These are phyloP conservation scores for Heliconius ismenius DNA, from an alignment of 2,888 invertebrate species.

Conservation along the genomic window DNA sequence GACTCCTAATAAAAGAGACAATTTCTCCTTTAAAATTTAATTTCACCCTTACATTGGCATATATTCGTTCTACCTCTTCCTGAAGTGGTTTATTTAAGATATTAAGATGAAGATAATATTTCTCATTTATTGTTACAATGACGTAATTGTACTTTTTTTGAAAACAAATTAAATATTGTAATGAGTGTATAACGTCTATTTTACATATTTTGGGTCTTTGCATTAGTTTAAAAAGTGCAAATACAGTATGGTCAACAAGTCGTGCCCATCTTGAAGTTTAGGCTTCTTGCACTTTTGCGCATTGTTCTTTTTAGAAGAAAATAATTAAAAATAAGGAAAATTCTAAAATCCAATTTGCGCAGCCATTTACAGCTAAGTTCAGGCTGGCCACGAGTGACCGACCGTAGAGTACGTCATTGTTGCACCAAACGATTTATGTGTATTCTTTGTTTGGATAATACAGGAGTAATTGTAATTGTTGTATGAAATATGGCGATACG, in stretches of 20 bases:
- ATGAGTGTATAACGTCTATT: neutral
- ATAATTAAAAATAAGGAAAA: too few relatives aligned
- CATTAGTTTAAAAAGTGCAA: neutral
- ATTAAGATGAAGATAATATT: neutral
- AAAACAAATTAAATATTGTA: neutral
- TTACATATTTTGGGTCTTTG: neutral
- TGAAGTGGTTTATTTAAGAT: neutral
- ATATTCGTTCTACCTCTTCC: neutral
- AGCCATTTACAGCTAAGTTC: neutral
- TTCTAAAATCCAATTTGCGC: neutral
- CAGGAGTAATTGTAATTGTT: slow-evolving; percentile 14
- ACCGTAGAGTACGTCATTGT: neutral
- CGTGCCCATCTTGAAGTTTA: neutral
- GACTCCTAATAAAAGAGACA: neutral
- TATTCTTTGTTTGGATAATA: slow-evolving; percentile 6
- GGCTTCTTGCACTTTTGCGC: neutral
- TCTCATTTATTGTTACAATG: neutral
- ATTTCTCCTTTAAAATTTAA: neutral
- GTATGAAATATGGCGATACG: slow-evolving; percentile 6
- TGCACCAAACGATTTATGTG: neutral
- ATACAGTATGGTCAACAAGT: neutral
- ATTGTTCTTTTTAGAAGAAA: too few relatives aligned
- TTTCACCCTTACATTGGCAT: neutral
- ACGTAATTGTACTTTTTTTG: neutral
- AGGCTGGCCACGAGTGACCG: neutral